Evolutionary conservation across 2,888 invertebrate genomes (phyloP).

Genomic region (Pimpla rufipes): DNA sequence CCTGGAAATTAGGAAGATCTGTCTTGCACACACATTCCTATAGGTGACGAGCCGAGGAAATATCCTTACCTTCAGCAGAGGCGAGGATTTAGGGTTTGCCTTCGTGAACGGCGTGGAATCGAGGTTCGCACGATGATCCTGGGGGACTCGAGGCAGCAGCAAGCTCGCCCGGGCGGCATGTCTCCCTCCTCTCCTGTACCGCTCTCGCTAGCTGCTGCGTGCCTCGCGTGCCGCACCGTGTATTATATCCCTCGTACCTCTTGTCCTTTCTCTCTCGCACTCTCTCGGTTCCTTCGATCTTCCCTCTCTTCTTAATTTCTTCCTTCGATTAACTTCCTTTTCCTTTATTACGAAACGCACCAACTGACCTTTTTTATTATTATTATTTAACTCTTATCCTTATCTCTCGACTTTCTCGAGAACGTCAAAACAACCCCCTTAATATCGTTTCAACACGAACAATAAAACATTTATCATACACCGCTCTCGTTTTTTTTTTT

Average conservation of each 20-base stretch:
- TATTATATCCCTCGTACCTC: conserved; percentile 56
- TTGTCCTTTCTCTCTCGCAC: conserved; percentile 22
- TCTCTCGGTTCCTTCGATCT: conserved; percentile 33
- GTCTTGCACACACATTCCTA: neutral
- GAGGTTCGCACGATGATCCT: conserved; percentile 73
- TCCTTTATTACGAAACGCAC: conserved; percentile 32
- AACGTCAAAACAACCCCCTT: conserved; percentile 38
- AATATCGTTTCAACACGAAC: conserved; percentile 41
- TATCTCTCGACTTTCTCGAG: neutral
- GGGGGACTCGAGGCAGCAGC: conserved; percentile 77
- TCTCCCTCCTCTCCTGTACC: conserved; percentile 80
- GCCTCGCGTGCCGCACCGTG: conserved; percentile 71
- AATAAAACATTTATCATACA: conserved; percentile 21
- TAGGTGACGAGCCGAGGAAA: neutral
- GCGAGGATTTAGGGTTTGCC: conserved; percentile 69
- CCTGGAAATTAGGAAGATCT: neutral
- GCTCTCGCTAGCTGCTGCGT: conserved; percentile 64
- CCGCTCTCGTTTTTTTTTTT: neutral
- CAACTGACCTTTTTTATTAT: conserved; percentile 10
- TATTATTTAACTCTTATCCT: conserved; percentile 5
- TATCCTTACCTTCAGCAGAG: conserved; percentile 67
- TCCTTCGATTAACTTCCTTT: conserved; percentile 6
- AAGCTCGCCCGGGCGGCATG: conserved; percentile 85
- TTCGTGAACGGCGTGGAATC: conserved; percentile 70
- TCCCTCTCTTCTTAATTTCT: conserved; percentile 20